A percentile compares a stretch with the other conserved stretches of the same genome.
phyloP scores from a whole-genome alignment of 2,797 vertebrate species.

The Oophaga sylvatica region DNA sequence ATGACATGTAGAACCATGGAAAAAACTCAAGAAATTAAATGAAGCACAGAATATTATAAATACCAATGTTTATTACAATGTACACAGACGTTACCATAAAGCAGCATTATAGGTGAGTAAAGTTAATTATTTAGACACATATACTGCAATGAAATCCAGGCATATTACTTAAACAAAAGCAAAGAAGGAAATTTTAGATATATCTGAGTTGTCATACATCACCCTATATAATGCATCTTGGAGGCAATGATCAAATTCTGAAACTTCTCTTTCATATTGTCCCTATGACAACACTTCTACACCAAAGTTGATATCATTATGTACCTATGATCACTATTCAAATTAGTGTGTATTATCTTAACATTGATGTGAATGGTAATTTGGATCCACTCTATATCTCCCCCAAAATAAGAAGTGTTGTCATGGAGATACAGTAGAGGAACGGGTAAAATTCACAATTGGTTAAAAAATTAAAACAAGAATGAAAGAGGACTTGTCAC shows the following conservation, averaged over 20 bases:
- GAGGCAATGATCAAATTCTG: neutral
- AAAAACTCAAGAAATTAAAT: neutral
- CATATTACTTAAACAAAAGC: neutral
- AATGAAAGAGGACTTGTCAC: neutral
- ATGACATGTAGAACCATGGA: neutral
- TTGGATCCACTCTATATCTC: neutral
- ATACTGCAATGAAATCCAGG: conserved; percentile 67
- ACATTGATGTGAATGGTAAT: neutral
- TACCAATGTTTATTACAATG: conserved; percentile 77
- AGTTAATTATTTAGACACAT: conserved; percentile 72
- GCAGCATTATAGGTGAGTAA: conserved; percentile 64
- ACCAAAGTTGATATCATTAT: neutral
- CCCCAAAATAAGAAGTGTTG: neutral
- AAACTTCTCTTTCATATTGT: neutral
- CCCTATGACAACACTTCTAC: neutral
- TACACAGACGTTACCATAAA: conserved; percentile 66
- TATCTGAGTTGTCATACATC: neutral
- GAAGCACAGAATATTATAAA: conserved; percentile 70
- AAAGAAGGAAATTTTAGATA: neutral
- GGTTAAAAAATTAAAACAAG: neutral
- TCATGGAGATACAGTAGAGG: neutral
- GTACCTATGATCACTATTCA: neutral
- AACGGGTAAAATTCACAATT: neutral
- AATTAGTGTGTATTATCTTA: neutral
- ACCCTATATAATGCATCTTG: neutral